Evolutionary conservation across 2,888 invertebrate genomes (phyloP).

Genomic region (Brenthis daphne): DNA sequence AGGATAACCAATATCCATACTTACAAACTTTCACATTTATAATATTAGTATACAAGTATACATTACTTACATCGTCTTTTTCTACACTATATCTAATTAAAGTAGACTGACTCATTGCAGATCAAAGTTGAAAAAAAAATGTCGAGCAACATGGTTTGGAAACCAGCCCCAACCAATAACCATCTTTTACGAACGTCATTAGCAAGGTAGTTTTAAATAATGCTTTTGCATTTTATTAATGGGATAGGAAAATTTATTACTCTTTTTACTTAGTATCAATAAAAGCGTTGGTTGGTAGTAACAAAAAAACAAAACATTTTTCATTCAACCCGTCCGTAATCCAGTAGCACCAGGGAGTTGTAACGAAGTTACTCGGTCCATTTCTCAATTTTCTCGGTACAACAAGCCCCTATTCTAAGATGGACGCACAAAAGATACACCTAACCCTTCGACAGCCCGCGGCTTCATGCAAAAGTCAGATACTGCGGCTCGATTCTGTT

Average conservation of each 20-base stretch:
- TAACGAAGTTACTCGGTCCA: conserved; percentile 81
- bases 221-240: background rate
- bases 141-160: no score
- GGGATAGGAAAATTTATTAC: background rate
- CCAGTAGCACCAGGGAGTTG: conserved; percentile 66
- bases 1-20: no score
- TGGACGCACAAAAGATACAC: conserved; percentile 68
- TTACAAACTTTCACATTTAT: no score
- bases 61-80: no score
- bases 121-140: no score
- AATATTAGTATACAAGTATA: no score
- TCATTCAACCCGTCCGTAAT: conserved; percentile 66
- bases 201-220: no score
- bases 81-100: no score
- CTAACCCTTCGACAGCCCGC: conserved; percentile 70
- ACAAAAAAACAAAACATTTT: conserved; percentile 70
- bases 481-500: conserved; percentile 59
- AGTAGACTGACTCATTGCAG: no score
- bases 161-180: no score
- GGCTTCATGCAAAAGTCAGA: conserved; percentile 56
- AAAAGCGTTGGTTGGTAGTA: conserved; percentile 32
- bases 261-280: conserved; percentile 26
- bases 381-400: conserved; percentile 77
- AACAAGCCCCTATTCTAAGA: conserved; percentile 64
- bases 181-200: no score